Conservation (phyloP, 2,797 vertebrate species). For the Cynodonichthys magdalenae region DNA sequence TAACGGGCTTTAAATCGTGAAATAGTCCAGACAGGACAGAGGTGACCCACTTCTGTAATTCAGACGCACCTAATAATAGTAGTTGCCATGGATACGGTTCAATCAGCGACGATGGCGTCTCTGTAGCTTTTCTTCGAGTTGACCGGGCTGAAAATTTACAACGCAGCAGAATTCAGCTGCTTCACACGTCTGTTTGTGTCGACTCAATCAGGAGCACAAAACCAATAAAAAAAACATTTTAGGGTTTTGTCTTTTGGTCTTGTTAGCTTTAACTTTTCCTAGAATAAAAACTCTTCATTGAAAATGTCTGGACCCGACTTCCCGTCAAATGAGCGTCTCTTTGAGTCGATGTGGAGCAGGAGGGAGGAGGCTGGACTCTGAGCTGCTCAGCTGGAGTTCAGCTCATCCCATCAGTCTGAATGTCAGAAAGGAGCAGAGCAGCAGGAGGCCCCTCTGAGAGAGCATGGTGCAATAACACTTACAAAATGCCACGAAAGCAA, state of each 20-base stretch:
- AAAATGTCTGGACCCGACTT: too few species aligned
- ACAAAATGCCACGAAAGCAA: conserved; percentile 31
- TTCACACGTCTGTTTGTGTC: not conserved
- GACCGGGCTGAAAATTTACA: conserved; percentile 5
- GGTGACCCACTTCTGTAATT: conserved; percentile 17
- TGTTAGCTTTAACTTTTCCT: too few species aligned
- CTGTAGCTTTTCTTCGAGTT: conserved; percentile 16
- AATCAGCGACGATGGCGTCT: conserved; percentile 17
- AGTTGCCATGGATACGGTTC: conserved; percentile 53
- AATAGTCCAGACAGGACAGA: not conserved
- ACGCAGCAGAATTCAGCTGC: not conserved
- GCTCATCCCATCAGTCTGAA: conserved; percentile 51
- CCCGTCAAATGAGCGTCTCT: too few species aligned
- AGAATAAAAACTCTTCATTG: too few species aligned
- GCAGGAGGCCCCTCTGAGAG: conserved; percentile 26
- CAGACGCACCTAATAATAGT: conserved; percentile 37
- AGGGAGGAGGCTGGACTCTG: too few species aligned
- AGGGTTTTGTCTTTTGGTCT: too few species aligned
- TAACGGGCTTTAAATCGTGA: conserved; percentile 6
- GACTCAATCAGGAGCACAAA: not conserved
- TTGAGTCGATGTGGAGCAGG: conserved; percentile 13
- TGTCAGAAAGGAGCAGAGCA: conserved; percentile 52
- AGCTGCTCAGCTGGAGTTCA: conserved; percentile 58
- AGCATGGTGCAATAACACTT: not conserved
- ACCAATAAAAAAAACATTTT: too few species aligned